These are phyloP conservation scores for Gryllus longicercus DNA, from an alignment of 2,888 invertebrate species.

Conservation along the genomic window DNA sequence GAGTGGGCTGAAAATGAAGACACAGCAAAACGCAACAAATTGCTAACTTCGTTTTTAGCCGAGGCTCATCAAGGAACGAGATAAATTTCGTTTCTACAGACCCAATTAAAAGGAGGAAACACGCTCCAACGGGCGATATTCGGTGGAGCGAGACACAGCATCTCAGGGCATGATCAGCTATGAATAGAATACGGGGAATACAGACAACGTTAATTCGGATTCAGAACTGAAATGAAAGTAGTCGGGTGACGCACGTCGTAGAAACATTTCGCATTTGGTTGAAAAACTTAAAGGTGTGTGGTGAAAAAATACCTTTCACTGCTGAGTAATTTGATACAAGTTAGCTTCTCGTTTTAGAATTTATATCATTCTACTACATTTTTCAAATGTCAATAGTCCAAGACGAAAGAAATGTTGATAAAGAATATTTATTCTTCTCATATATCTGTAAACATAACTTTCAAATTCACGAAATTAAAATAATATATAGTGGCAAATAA, in stretches of 20 bases:
- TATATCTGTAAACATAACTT: no score
- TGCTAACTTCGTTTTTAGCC: background rate
- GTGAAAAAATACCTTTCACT: no score
- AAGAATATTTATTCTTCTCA: no score
- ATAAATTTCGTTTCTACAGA: background rate
- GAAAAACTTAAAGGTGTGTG: no score
- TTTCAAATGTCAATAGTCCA: no score
- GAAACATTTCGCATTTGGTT: no score
- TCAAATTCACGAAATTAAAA: no score
- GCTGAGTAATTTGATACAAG: no score
- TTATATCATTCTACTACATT: no score
- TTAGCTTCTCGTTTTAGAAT: no score
- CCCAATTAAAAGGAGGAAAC: conserved; percentile 9
- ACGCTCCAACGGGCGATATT: background rate
- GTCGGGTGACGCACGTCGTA: background rate
- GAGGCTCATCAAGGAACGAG: conserved; percentile 17
- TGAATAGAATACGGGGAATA: background rate
- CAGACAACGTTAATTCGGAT: background rate
- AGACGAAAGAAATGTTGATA: no score
- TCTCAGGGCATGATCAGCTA: background rate
- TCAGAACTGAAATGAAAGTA: background rate
- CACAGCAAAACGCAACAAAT: conserved; percentile 17
- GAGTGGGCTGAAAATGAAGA: background rate
- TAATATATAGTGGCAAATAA: no score
- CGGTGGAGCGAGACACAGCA: background rate